Percentiles rank a stretch among this genome's conserved stretches.
phyloP scores from a whole-genome alignment of 2,888 invertebrate genomes.

The Halocaridina rubra region DNA sequence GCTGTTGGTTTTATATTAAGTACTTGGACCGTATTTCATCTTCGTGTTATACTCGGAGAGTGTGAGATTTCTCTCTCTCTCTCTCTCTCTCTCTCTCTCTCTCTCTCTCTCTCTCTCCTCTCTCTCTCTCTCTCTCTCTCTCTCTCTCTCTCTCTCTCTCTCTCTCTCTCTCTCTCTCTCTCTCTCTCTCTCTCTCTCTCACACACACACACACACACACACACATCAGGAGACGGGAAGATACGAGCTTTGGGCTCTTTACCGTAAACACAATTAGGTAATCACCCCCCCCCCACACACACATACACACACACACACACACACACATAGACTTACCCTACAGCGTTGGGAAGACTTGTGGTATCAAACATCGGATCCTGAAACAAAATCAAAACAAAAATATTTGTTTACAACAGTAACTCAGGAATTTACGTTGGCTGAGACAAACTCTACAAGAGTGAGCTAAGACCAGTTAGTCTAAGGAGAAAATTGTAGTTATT shows the following conservation, averaged over 20 bases:
- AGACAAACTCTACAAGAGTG: too few relatives aligned
- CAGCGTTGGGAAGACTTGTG: conserved; percentile 41
- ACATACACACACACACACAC: neutral
- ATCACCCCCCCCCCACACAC: too few relatives aligned
- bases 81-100: neutral
- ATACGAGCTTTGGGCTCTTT: too few relatives aligned
- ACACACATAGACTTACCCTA: conserved; percentile 31
- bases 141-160: neutral
- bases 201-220: neutral
- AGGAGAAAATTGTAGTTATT: too few relatives aligned
- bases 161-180: neutral
- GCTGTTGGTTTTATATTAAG: too few relatives aligned
- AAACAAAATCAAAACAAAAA: neutral
- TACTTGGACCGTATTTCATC: too few relatives aligned
- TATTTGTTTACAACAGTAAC: too few relatives aligned
- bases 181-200: neutral
- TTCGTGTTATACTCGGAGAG: too few relatives aligned
- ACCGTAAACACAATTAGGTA: too few relatives aligned
- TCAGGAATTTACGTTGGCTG: too few relatives aligned
- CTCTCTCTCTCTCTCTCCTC: neutral
- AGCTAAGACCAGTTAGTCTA: too few relatives aligned
- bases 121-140: neutral
- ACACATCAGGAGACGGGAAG: too few relatives aligned
- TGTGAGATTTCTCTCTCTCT: neutral
- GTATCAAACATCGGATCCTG: conserved; percentile 42